Base-by-base conservation (phyloP, 2,888 invertebrate species). In the Drepana falcataria region DNA sequence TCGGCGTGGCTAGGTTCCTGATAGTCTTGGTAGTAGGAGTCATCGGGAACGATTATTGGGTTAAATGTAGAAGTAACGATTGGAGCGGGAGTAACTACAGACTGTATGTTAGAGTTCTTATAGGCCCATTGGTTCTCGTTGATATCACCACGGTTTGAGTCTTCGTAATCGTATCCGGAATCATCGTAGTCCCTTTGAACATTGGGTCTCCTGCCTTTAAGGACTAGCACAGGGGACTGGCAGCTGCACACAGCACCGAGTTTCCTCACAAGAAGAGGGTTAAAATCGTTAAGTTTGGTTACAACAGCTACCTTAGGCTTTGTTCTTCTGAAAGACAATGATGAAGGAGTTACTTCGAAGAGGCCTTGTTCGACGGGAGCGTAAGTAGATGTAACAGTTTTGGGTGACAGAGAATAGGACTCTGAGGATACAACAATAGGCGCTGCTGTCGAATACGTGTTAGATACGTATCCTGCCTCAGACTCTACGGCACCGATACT, bases 161-260 rank as follows among this genome's bases (percentile, higher is more conserved):
- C 75, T 4, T 81, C 82, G 47, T 83, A 83, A 47, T 79, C 80
- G 57, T 64, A 70, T 48, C 72, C 80, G 56, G 83, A 83, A 60
- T 83, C 79, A 35, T 77, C 77, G n/a, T 69, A 66, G 53, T 83
- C 75, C 69, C 73, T 74, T 60, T 81, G 81, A 4, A 68, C 67
- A 55, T 72, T 81, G 2, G 89, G 89, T 64, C 85, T 83, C 59
- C 68, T 87, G 65, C 92, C 92, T 68, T 91, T 88, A 0, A 93
- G 77, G 35, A 87, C 83, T 44, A 93, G 65, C 1, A 92, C 83
- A 51, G 93, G 93, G 1, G 93, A 93, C 61, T 92, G 91, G 70
- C 95, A 95, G 54, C 94, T 95, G 64, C 95, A 95, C 53, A 95
- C 94, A 2, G 95, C 95, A 2, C 94, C 94, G 7, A 95, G 82